Evolutionary conservation across 2,888 invertebrate genomes (phyloP), one percentile per base, ranked within the genome.

Genomic region (Peribatodes rhomboidaria): DNA sequence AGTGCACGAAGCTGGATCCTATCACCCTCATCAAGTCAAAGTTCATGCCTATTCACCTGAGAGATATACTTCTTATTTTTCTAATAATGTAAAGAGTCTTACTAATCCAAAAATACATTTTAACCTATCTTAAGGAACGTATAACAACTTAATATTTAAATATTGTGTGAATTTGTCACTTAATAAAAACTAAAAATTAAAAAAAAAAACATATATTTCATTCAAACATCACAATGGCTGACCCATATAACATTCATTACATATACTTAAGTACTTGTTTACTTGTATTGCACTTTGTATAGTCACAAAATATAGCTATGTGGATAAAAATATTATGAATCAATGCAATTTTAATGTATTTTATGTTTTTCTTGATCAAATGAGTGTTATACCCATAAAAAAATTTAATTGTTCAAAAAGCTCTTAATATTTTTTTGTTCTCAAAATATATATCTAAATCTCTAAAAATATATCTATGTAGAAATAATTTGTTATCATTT

Each of bases 21-120:
- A 83, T 58, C 78, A 84, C 50, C 73, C 83, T 7, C 83, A 85
- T 50, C 83, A 82, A 61, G 72, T 82, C 37, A 92, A 91, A 83
- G 76, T 87, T 13, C 84, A 84, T 31, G 89, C 88, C 1, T 92
- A 87, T 67, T 80, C 88, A 1, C 89, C 92, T 1, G 92, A 92
- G 74, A 85, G 78, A 83, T 91, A 91, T 62, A 90, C 91, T 1
- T 90, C 92, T 8, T 92, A 92, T 69, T 92, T 92, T 65, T 76
- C 86, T 33, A 87, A 79, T 67, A 82, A 70, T 35, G 72, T 78
- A 7, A 86, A 84, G 72, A 80, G 79, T 27, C 62, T 81, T 27
- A 69, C 76, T 13, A 78, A 69, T 53, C 69, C 76, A 10, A 79
- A 81, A 70, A 71, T 81, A 49, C 76, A 78, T 58, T 63, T 80